A percentile compares a stretch with the other conserved stretches of the same genome.
Conservation (phyloP, 2,113 vertebrate genomes). For the Alethe diademata region DNA sequence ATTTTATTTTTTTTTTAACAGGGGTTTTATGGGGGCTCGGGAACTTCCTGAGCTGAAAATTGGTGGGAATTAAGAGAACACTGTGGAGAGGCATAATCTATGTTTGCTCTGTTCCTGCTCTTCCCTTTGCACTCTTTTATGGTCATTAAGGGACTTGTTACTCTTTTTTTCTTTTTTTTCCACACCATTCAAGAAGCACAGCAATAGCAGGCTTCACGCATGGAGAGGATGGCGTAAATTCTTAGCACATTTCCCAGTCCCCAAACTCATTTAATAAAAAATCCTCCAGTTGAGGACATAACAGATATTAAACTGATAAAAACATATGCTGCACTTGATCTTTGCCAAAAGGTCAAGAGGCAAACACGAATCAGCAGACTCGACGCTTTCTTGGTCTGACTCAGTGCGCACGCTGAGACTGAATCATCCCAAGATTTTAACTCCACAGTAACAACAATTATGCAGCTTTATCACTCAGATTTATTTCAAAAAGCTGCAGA, state of each 20-base stretch:
- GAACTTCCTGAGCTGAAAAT: not conserved
- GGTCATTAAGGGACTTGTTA: not conserved
- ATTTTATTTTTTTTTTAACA: not conserved
- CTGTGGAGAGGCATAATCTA: not conserved
- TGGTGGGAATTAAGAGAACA: not conserved
- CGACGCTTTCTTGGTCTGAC: not conserved
- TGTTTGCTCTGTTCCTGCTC: not conserved
- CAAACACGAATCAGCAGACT: not conserved
- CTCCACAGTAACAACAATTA: not conserved
- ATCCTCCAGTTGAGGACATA: slow-evolving; percentile 31
- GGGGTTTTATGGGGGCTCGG: not conserved
- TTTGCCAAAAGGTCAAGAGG: slow-evolving; percentile 52
- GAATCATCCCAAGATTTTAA: not conserved
- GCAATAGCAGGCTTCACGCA: not conserved
- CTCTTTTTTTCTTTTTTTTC: not conserved
- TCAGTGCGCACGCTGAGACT: not conserved
- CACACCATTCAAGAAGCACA: not conserved
- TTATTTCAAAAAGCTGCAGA: slow-evolving; percentile 9
- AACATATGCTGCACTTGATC: slow-evolving; percentile 34
- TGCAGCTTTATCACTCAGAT: not conserved
- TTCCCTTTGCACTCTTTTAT: not conserved
- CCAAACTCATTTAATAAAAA: slow-evolving; percentile 44
- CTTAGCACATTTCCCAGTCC: slow-evolving; percentile 29
- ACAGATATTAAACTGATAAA: slow-evolving; percentile 54
- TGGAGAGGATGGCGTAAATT: not conserved